Conservation (phyloP, 2,888 invertebrate species). For the Torymus auratus region DNA sequence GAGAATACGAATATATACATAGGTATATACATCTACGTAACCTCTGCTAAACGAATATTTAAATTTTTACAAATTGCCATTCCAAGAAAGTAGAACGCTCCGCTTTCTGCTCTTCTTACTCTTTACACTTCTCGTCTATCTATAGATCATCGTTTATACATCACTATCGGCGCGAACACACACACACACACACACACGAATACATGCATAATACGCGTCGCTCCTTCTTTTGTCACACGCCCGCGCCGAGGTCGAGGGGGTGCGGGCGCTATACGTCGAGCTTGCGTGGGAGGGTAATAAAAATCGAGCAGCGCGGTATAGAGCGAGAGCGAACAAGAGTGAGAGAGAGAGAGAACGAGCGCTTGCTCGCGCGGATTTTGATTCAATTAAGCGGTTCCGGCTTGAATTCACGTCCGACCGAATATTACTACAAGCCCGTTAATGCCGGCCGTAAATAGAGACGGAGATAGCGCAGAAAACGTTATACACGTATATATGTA, state of each 20-base stretch:
- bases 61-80: conserved; percentile 19
- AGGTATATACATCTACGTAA: no score
- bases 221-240: background rate
- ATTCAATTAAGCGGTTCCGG: conserved; percentile 53
- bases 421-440: conserved; percentile 51
- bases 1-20: no score
- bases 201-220: conserved; percentile 9
- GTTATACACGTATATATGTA: background rate
- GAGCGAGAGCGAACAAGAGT: background rate
- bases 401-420: conserved; percentile 43
- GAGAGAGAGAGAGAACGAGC: background rate
- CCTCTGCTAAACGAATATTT: conserved; percentile 8
- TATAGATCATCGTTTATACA: conserved; percentile 10
- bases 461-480: conserved; percentile 31
- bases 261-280: background rate
- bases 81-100: conserved; percentile 16
- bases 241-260: background rate
- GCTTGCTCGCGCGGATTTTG: conserved; percentile 43
- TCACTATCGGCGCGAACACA: background rate
- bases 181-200: background rate
- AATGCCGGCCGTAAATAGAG: conserved; percentile 51
- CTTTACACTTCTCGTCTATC: conserved; percentile 4
- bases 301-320: conserved; percentile 7
- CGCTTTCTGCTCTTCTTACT: background rate
- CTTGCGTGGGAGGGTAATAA: conserved; percentile 43